These are phyloP conservation scores for Gallirallus australis DNA, from an alignment of 2,797 vertebrate genomes.

Conservation along the genomic window DNA sequence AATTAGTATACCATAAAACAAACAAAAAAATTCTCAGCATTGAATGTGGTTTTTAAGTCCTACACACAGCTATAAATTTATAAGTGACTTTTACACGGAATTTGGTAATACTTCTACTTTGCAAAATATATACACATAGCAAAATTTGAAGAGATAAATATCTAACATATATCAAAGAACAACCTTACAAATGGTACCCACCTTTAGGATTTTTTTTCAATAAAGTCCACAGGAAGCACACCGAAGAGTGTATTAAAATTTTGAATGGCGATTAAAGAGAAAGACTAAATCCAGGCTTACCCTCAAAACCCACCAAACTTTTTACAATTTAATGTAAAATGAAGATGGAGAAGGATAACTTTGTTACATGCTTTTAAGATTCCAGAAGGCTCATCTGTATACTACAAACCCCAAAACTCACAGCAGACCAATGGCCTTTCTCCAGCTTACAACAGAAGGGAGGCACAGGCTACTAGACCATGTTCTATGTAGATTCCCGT, in stretches of 20 bases:
- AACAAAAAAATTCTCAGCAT: not conserved
- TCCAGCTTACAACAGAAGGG: not conserved
- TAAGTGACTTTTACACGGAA: not conserved
- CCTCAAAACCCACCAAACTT: not conserved
- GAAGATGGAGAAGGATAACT: not conserved
- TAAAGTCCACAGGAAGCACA: not conserved
- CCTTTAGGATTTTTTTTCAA: constrained; percentile 3
- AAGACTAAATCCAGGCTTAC: not conserved
- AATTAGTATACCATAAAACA: not conserved
- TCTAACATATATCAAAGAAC: not conserved
- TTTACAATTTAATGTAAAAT: not conserved
- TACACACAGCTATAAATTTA: not conserved
- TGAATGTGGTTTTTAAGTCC: not conserved
- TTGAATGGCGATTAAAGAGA: not conserved
- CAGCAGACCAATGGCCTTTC: not conserved
- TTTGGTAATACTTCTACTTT: not conserved
- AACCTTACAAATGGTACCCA: constrained; percentile 8
- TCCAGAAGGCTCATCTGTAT: not conserved
- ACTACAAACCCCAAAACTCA: not conserved
- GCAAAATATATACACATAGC: not conserved
- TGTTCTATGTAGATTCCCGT: not conserved
- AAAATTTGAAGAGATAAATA: not conserved
- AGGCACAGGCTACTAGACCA: not conserved
- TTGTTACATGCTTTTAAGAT: not conserved
- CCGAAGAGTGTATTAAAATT: not conserved